Evolutionary conservation across 2,113 vertebrate species (phyloP).

Genomic region (Antechinus flavipes): DNA sequence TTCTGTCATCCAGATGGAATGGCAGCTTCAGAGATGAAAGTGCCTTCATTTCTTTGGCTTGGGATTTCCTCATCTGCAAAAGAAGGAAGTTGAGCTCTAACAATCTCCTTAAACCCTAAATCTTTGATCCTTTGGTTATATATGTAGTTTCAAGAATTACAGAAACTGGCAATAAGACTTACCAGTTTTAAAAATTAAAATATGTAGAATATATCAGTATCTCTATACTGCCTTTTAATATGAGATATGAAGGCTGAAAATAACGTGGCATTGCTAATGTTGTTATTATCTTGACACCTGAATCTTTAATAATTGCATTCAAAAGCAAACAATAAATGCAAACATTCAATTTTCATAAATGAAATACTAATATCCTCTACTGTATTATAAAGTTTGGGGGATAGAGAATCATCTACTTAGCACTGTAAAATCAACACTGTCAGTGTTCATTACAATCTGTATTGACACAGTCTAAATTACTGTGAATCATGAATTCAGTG

Average conservation of each 20-base stretch:
- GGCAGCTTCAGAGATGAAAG: background rate
- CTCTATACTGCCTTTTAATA: background rate
- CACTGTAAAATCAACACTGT: background rate
- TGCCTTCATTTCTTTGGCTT: background rate
- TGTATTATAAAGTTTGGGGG: background rate
- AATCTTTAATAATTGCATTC: background rate
- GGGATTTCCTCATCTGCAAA: background rate
- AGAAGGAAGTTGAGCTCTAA: background rate
- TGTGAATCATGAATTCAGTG: background rate
- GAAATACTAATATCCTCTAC: background rate
- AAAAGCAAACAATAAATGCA: background rate
- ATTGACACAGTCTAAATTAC: background rate
- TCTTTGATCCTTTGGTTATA: background rate
- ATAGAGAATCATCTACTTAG: background rate
- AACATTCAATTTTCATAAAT: background rate
- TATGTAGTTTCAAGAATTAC: background rate
- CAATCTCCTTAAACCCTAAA: background rate
- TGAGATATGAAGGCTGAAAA: background rate
- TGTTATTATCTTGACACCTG: background rate
- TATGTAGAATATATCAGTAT: background rate
- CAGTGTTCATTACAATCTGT: background rate
- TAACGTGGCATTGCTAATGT: background rate
- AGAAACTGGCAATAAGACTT: background rate
- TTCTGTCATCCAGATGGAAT: background rate
- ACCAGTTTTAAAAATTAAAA: background rate